A percentile compares a stretch with the other conserved stretches of the same genome.
phyloP scores from a whole-genome alignment of 2,797 vertebrate species.

The Enteromius unitaeniatus region DNA sequence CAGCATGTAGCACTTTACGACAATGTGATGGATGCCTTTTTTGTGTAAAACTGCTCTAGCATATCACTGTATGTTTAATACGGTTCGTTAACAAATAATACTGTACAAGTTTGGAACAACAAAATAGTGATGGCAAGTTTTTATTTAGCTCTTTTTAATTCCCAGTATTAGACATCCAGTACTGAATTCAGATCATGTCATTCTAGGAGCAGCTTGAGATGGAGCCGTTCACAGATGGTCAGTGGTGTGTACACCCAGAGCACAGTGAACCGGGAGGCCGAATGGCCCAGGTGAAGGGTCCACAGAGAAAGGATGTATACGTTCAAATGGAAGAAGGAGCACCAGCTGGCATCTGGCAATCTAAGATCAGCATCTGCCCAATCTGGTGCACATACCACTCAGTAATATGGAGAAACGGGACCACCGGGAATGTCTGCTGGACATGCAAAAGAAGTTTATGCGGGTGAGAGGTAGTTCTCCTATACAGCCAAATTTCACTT shows the following conservation, averaged over 20 bases:
- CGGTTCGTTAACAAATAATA: background rate
- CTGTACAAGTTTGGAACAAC: background rate
- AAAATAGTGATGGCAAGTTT: background rate
- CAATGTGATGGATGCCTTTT: background rate
- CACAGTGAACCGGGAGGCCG: constrained; percentile 10
- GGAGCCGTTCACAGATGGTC: constrained; percentile 53
- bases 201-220: constrained; percentile 42
- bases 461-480: constrained; percentile 22
- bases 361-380: constrained; percentile 40
- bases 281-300: constrained; percentile 14
- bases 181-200: constrained; percentile 32
- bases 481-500: constrained; percentile 13
- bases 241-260: constrained; percentile 27
- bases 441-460: constrained; percentile 3
- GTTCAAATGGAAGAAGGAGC: constrained; percentile 22
- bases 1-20: background rate
- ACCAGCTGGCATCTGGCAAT: constrained; percentile 41
- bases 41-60: constrained; percentile 9
- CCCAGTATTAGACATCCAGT: background rate
- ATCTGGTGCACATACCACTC: constrained; percentile 32
- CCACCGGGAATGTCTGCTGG: constrained; percentile 42
- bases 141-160: constrained; percentile 11
- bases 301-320: constrained; percentile 25
- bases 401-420: constrained; percentile 34
- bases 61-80: background rate